phyloP scores from a whole-genome alignment of 2,797 vertebrate genomes.

The Chrysolophus pictus region DNA sequence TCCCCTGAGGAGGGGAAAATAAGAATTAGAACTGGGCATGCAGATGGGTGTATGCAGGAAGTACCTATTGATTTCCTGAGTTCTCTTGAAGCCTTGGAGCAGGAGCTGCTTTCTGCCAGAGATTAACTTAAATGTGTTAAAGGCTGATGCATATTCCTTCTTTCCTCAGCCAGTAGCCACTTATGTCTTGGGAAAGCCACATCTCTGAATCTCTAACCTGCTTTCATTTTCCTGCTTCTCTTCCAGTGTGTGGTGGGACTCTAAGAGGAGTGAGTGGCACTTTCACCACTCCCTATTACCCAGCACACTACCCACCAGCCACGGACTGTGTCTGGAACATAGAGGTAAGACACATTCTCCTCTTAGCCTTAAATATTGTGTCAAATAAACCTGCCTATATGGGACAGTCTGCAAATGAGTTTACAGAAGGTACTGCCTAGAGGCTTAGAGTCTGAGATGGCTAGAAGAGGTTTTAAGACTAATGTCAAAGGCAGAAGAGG shows the following conservation, averaged over 20 bases:
- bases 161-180: not conserved
- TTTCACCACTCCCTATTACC: constrained; percentile 89
- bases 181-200: not conserved
- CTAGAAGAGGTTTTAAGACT: not conserved
- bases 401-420: not conserved
- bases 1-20: not conserved
- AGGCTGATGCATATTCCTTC: not conserved
- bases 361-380: not conserved
- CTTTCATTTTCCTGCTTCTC: not conserved
- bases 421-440: not conserved
- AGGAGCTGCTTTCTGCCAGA: not conserved
- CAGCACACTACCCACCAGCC: constrained; percentile 88
- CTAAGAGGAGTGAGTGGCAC: constrained; percentile 75
- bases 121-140: not conserved
- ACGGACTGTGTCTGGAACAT: constrained; percentile 87
- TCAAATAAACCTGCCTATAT: fast-evolving
- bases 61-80: constrained; percentile 2
- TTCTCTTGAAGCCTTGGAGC: not conserved
- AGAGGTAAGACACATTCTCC: constrained; percentile 76
- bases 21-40: not conserved
- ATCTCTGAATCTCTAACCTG: not conserved
- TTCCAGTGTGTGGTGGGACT: constrained; percentile 82
- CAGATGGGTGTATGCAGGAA: not conserved
- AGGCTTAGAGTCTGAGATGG: fast-evolving
- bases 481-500: not conserved